Evolutionary conservation across 2,113 vertebrate species (phyloP).

Genomic region (Daubentonia madagascariensis): DNA sequence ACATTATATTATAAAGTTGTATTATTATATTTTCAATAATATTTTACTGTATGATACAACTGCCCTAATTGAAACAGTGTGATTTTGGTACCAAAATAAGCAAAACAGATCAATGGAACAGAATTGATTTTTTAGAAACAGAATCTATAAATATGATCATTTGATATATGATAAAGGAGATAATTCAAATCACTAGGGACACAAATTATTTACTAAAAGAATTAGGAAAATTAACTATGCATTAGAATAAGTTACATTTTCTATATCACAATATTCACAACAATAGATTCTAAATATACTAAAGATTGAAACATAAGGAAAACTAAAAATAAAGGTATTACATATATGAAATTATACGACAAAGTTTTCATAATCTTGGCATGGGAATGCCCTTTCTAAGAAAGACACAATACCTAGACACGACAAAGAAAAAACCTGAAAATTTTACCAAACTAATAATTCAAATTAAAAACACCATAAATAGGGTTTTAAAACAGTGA

Average conservation of each 20-base stretch:
- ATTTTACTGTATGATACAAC: background rate
- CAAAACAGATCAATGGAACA: background rate
- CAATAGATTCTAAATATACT: background rate
- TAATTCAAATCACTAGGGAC: background rate
- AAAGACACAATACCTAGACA: background rate
- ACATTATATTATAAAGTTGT: background rate
- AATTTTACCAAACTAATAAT: background rate
- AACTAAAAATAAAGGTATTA: background rate
- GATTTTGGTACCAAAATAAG: constrained; percentile 19
- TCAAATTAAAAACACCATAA: background rate
- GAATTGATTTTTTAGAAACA: constrained; percentile 14
- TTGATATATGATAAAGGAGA: background rate
- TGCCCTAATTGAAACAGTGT: background rate
- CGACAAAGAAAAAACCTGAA: background rate
- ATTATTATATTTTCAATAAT: background rate
- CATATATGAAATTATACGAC: background rate
- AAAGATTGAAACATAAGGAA: background rate
- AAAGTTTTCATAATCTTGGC: background rate
- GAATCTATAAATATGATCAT: background rate
- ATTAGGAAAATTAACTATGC: background rate
- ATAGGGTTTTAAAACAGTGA: background rate
- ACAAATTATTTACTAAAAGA: background rate
- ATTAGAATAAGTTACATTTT: background rate
- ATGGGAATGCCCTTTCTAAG: background rate
- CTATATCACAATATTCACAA: background rate